Conservation (phyloP, 2,888 invertebrate species). For the Oxycera nigricornis region DNA sequence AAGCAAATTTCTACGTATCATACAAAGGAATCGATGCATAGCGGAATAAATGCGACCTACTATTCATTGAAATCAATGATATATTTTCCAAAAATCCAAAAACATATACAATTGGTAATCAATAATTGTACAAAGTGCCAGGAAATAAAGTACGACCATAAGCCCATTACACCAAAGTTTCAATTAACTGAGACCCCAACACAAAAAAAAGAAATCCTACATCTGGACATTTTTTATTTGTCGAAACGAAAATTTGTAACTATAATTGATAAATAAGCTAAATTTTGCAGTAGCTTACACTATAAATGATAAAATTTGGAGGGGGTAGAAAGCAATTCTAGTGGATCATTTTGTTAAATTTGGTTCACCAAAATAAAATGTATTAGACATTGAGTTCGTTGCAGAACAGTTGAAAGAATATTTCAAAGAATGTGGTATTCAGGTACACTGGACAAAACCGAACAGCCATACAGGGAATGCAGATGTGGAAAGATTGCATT, state of each 20-base stretch:
- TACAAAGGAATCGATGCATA: slow-evolving; percentile 44
- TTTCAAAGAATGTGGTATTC: slow-evolving; percentile 39
- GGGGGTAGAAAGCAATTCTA: neutral
- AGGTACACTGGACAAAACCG: slow-evolving; percentile 44
- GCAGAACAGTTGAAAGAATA: slow-evolving; percentile 39
- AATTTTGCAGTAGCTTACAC: slow-evolving; percentile 45
- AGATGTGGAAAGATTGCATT: no score
- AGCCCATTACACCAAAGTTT: slow-evolving; percentile 43
- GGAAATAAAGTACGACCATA: no score
- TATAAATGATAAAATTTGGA: slow-evolving; percentile 38
- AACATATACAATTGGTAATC: slow-evolving; percentile 46
- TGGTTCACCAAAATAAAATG: no score
- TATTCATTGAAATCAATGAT: slow-evolving; percentile 43
- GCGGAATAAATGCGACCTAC: slow-evolving; percentile 45
- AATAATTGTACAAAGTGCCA: slow-evolving; percentile 42
- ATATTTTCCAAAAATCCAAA: slow-evolving; percentile 43
- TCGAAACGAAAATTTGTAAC: slow-evolving; percentile 43
- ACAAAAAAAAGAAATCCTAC: slow-evolving; percentile 43
- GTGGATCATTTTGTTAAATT: neutral
- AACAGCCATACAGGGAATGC: no score
- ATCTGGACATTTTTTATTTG: slow-evolving; percentile 44
- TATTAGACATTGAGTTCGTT: neutral
- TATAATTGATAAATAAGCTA: slow-evolving; percentile 44
- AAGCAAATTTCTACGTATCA: slow-evolving; percentile 45
- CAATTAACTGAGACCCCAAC: slow-evolving; percentile 43